Evolutionary conservation across 1,140 invertebrate species (phyloP), one percentile per base, ranked within the genome.

Genomic region (Bilobella aurantiaca): DNA sequence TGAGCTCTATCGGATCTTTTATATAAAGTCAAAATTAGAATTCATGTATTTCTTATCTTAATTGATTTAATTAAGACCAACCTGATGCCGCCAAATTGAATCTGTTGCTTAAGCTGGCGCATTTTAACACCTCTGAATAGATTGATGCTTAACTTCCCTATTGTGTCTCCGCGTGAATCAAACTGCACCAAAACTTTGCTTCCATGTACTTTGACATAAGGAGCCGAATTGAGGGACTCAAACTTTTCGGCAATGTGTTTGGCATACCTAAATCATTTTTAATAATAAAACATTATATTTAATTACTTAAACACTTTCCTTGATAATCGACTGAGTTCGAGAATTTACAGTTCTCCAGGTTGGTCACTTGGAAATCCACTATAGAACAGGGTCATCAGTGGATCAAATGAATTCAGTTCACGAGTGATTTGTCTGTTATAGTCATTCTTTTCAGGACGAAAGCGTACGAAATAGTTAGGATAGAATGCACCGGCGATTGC

Each of bases 401-500:
- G 90, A 78, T 94, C 84, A 18, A 84, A 76, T 0, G 88, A 87
- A 28, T 79, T 81, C 0, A 94, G 75, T 0, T 76, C 73, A 63
- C 83, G 84, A 0, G 85, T 79, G 0, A 86, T 81, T 0, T 82
- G 77, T 0, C 79, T 76, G 73, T 91, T 86, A 64, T 85, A 81
- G 42, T 82, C 77, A 30, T 78, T 71, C 0, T 76, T 78, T 21
- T 75, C 71, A 18, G 72, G 60, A 0, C 71, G 29, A 0, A 76
- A 76, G 34, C 85, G 83, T 14, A 86, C 73, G 77, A 91, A 96
- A 75, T 91, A 96, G 76, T 95, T 86, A 0, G 93, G 94, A 79
- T 95, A 96, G 77, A 96, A 96, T 25, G 90, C 89, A 14, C 87
- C 88, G 66, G 85, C 85, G 32, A 90, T 77, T 1, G 87, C 79